Evolutionary conservation across 1,140 invertebrate species (phyloP).

Genomic region (Nixonia krombeini): DNA sequence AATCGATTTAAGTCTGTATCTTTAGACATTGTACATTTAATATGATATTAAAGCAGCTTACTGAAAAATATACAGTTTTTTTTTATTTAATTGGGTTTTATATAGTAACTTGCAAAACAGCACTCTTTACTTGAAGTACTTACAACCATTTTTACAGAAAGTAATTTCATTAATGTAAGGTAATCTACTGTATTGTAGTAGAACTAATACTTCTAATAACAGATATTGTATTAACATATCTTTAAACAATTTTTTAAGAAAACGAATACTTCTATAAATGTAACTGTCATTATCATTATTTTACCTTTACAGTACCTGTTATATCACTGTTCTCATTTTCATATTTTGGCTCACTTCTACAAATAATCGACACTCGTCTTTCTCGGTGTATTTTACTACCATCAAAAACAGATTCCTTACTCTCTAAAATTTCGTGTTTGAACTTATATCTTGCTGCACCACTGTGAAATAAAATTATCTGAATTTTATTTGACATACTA

Average conservation of each 20-base stretch:
- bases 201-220: slow-evolving; percentile 5
- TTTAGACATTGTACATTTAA: slow-evolving; percentile 10
- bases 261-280: slow-evolving; percentile 9
- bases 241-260: not conserved
- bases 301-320: slow-evolving; percentile 21
- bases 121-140: too few relatives aligned
- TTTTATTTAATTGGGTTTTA: too few relatives aligned
- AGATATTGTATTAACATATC: slow-evolving; percentile 2
- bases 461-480: slow-evolving; percentile 71
- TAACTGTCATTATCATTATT: not conserved
- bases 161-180: too few relatives aligned
- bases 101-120: too few relatives aligned
- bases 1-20: not conserved
- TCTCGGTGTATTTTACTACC: slow-evolving; percentile 75
- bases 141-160: too few relatives aligned
- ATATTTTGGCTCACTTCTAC: slow-evolving; percentile 82
- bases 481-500: too few relatives aligned
- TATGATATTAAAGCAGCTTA: not conserved
- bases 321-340: slow-evolving; percentile 7
- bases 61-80: not conserved
- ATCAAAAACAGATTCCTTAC: slow-evolving; percentile 83
- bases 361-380: slow-evolving; percentile 92
- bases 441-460: slow-evolving; percentile 88
- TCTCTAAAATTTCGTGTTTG: slow-evolving; percentile 91
- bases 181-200: too few relatives aligned